Evolutionary conservation across 2,888 invertebrate species (phyloP), one percentile per base, ranked within the genome.

Genomic region (Pantelozetes paolii): DNA sequence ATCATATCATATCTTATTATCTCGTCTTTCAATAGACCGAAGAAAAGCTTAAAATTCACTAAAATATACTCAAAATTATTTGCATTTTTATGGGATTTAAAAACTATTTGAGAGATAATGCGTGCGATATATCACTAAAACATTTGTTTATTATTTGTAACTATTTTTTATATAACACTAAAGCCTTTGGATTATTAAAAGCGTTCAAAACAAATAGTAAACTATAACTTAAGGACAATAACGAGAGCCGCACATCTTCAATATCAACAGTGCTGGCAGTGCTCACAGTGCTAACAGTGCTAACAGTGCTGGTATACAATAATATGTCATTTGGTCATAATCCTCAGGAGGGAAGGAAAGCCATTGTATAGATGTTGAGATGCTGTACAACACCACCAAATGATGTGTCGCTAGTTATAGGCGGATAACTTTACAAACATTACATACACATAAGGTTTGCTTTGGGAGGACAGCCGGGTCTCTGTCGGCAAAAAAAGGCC

Each of bases 401-500:
- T 67, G 67, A 67, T 67, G 67, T 67, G 67, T 67, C 67, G 67
- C 23, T 67, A 62, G 67, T 67, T 67, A 67, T 67, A 67, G 40
- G n/a, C 42, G 40, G 67, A 67, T 67, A 40, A 67, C 67, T 67
- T 67, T 40, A 40, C 67, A 67, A 9, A 23, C 67, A 67, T 67
- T 67, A 20, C 67, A 50, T 40, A 30, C 67, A 67, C 67, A 40
- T 15, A n/a, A n/a, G n/a, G n/a, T n/a, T n/a, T n/a, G n/a, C n/a
- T n/a, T n/a, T n/a, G n/a, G n/a, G n/a, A n/a, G n/a, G n/a, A n/a
- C n/a, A n/a, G n/a, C n/a, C n/a, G n/a, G n/a, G n/a, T n/a, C n/a
- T n/a, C n/a, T n/a, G n/a, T n/a, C n/a, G n/a, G n/a, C n/a, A n/a
- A n/a, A n/a, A n/a, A 67, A 67, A 40, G 67, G 40, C 13, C 20